These are phyloP conservation scores for Tauraco erythrolophus DNA, from an alignment of 2,113 vertebrate species.

Conservation along the genomic window DNA sequence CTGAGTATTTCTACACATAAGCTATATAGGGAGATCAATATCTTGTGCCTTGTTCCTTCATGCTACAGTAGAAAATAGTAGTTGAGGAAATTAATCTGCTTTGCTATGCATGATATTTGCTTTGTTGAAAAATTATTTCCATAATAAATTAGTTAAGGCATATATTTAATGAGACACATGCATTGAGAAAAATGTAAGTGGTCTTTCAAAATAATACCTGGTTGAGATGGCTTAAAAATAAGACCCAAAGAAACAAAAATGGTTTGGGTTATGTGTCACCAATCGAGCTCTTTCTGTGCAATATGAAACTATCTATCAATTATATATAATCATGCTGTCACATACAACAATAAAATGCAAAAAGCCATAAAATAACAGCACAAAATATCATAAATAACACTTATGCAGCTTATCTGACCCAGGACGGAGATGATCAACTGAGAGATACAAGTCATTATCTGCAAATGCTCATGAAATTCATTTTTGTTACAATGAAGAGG, in stretches of 20 bases:
- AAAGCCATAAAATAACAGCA: constrained; percentile 19
- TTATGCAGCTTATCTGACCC: neutral
- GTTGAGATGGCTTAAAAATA: neutral
- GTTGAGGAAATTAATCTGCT: neutral
- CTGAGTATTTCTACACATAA: neutral
- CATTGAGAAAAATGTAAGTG: neutral
- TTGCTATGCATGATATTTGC: neutral
- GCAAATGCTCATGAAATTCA: constrained; percentile 28
- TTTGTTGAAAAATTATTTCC: neutral
- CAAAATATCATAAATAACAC: constrained; percentile 11
- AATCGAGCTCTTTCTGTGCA: neutral
- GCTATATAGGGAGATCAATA: neutral
- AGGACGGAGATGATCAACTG: neutral
- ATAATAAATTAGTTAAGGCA: neutral
- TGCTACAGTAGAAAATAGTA: neutral
- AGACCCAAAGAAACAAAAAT: neutral
- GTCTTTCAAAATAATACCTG: neutral
- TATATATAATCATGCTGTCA: constrained; percentile 43
- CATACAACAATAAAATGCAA: constrained; percentile 13
- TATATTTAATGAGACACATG: neutral
- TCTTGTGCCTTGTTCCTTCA: neutral
- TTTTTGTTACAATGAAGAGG: constrained; percentile 17
- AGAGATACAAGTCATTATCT: constrained; percentile 41
- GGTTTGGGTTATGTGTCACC: neutral
- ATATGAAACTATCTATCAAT: constrained; percentile 36